Base-by-base conservation (phyloP, 2,888 invertebrate genomes). In the Protonemura montana region DNA sequence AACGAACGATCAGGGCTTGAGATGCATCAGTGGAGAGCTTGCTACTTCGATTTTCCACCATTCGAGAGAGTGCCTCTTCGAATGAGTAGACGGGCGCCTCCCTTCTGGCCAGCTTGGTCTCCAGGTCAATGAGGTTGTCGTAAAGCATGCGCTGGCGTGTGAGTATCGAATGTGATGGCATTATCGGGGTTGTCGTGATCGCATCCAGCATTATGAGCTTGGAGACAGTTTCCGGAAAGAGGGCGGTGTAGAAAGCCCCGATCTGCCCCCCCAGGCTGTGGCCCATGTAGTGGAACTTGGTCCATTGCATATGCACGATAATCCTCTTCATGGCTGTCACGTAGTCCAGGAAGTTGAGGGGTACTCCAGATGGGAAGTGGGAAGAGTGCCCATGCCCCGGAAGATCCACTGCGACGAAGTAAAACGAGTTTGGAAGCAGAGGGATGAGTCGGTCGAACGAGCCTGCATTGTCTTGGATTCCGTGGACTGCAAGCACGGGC, bases 201-300 rank as follows among this genome's bases (percentile, higher is more conserved):
- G 91, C 89, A 89, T 93, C 93, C 10, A 93, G 77, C 88, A 91
- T 88, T 59, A 93, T 89, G 27, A 93, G 87, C 89, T 91, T 92
- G 16, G 90, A 90, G 13, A 93, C 90, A 88, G 89, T 89, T 77
- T 90, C 90, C 1, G 93, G 93, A 88, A 91, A 92, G 3, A 92
- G n/a, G 77, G 91, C 88, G 16, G 91, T 88, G 87, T 90, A 92
- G 25, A 91, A 87, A 3, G 90, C 85, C 21, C 91, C 92, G 59
- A 93, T 86, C 83, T 92, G 92, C 0, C 92, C 93, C 0, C 94
- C 94, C 89, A 93, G 91, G 89, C 92, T 92, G 86, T 92, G 92
- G 6, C 91, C 92, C 13, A 92, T 87, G 83, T 90, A 91, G 29
- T 89, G 88, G 85, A 90, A 91, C 42, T 89, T 89, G 2, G 90